phyloP scores from a whole-genome alignment of 2,113 vertebrate species.

The Lota lota region DNA sequence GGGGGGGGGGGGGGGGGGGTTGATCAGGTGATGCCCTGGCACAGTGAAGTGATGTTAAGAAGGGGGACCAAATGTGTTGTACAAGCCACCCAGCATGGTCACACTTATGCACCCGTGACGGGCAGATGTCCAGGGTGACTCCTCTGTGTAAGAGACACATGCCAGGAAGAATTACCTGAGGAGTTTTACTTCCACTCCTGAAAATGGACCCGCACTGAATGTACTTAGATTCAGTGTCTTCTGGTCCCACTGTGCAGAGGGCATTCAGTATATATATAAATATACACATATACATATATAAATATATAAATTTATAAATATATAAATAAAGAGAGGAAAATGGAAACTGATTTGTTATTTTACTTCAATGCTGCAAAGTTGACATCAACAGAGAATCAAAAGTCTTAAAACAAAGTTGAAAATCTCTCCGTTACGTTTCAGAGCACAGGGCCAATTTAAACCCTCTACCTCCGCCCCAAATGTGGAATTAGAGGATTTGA shows the following conservation, averaged over 20 bases:
- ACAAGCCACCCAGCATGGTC: conserved; percentile 30
- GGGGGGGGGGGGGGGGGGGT: no score
- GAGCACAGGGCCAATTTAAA: conserved; percentile 76
- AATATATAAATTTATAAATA: not conserved
- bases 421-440: conserved; percentile 68
- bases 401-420: conserved; percentile 70
- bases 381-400: conserved; percentile 72
- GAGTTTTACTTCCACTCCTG: conserved; percentile 57
- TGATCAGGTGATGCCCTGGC: no score
- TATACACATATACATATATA: not conserved
- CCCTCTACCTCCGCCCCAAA: conserved; percentile 36
- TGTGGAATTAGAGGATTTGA: conserved; percentile 77
- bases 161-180: conserved; percentile 54
- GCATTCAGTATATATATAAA: no score
- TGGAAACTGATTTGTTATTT: no score
- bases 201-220: conserved; percentile 50
- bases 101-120: conserved; percentile 19
- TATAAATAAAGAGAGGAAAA: no score
- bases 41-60: no score
- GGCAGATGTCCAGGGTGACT: conserved; percentile 19
- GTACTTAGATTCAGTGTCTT: no score
- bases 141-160: conserved; percentile 51
- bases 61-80: conserved; percentile 25
- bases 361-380: conserved; percentile 49
- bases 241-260: no score